Evolutionary conservation across 2,797 vertebrate species (phyloP).

Genomic region (Coccyzus lansbergi): DNA sequence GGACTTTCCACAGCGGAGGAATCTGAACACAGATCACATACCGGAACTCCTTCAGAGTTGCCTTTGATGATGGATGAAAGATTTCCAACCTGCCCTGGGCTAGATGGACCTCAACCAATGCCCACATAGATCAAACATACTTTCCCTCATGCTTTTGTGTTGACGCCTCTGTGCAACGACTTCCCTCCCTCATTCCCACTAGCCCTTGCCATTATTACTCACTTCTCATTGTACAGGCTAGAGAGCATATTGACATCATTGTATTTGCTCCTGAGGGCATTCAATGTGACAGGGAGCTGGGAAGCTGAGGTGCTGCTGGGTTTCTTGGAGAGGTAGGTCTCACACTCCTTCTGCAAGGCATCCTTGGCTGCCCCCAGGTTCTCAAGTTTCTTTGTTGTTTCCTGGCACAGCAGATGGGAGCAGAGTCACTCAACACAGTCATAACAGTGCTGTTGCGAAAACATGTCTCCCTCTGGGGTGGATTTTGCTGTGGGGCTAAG

Average conservation of each 20-base stretch:
- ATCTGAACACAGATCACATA: neutral
- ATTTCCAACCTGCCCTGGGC: neutral
- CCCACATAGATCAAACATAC: neutral
- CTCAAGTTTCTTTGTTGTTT: slow-evolving; percentile 76
- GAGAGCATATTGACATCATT: slow-evolving; percentile 81
- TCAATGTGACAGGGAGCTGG: slow-evolving; percentile 84
- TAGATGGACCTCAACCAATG: neutral
- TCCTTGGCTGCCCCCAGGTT: slow-evolving; percentile 83
- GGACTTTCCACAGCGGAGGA: neutral
- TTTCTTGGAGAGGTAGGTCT: slow-evolving; percentile 81
- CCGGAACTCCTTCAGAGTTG: neutral
- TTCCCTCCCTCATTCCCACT: neutral
- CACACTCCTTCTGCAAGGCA: slow-evolving; percentile 82
- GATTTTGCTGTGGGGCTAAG: slow-evolving; percentile 33
- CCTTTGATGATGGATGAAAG: neutral
- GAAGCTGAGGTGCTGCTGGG: slow-evolving; percentile 77
- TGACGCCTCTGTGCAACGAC: neutral
- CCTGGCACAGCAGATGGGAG: slow-evolving; percentile 73
- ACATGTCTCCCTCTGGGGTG: neutral
- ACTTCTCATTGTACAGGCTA: slow-evolving; percentile 90
- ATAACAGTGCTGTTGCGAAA: slow-evolving; percentile 13
- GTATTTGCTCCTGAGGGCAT: slow-evolving; percentile 85
- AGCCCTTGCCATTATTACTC: slow-evolving; percentile 46
- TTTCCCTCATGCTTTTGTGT: neutral
- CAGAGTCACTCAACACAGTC: slow-evolving; percentile 7